Base-by-base conservation (phyloP, 1,140 invertebrate species). In the Bombus haemorrhoidalis region DNA sequence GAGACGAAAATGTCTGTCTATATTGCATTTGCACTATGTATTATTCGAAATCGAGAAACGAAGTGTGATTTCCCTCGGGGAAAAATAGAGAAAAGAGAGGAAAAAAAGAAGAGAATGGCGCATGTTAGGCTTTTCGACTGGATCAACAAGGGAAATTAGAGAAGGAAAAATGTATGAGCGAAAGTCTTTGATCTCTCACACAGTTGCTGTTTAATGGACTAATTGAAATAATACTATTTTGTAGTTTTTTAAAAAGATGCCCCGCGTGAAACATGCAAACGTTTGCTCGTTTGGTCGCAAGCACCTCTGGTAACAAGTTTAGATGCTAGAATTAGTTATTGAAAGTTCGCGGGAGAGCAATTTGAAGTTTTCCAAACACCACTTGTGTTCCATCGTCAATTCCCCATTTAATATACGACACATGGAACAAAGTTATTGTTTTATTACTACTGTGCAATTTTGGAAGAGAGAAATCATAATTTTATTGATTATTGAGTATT, bases 1-100 rank as follows among this genome's bases (percentile, higher is more conserved):
- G 25, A 9, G 1, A n/a, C n/a, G 9, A 39, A 78, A 68, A 43
- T 34, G 43, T 28, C 25, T 39, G 28, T 57, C n/a, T 12, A 10
- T 43, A 18, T 37, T 37, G 9, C 18, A 68, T 68, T 37, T 72
- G 22, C 53, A 13, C 5, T 39, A 32, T 69, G 9, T 10, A 53
- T 81, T 32, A 62, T 57, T 81, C 47, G 79, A 73, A 73, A 34
- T 43, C n/a, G 37, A 73, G 41, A 37, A 75, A 37, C 68, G 2
- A 47, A 18, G 9, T 5, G 15, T 37, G 47, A 57, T 57, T 81
- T 81, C 66, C 47, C 47, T 3, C 9, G 22, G 34, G 28, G 9
- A 34, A 10, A 34, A 25, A 34, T 9, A 37, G 10, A 22, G 18
- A 68, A 34, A 62, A 62, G 3, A 32, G 78, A 15, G 28, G 32